These are phyloP conservation scores for Stegodyphus mimosarum DNA, from an alignment of 1,140 invertebrate genomes.

Conservation along the genomic window DNA sequence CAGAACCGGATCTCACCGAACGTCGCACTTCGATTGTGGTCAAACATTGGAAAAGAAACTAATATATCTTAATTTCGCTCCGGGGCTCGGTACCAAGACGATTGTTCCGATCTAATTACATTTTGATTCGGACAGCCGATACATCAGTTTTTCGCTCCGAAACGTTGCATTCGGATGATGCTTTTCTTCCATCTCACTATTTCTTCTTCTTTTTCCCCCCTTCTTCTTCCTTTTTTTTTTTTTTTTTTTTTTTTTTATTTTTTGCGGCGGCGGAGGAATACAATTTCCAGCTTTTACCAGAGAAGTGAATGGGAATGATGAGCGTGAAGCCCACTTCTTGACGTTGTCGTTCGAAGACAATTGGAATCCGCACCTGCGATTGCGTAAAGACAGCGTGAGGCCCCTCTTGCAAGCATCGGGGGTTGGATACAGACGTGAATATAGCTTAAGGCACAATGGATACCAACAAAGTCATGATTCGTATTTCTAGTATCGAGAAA, in stretches of 20 bases:
- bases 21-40: conserved; percentile 42
- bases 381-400: too few species aligned
- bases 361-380: conserved; percentile 38
- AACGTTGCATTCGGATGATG: neutral
- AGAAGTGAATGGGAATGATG: conserved; percentile 30
- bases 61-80: conserved; percentile 58
- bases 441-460: too few species aligned
- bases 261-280: neutral
- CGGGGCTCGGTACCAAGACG: neutral
- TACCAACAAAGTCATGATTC: too few species aligned
- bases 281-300: neutral
- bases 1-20: conserved; percentile 30
- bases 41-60: conserved; percentile 56
- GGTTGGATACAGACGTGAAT: too few species aligned
- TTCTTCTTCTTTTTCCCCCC: neutral
- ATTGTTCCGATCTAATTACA: conserved; percentile 56
- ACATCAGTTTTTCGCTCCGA: conserved; percentile 29
- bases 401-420: too few species aligned
- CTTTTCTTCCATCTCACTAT: neutral
- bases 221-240: neutral
- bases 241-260: too few species aligned
- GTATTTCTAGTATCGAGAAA: too few species aligned
- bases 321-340: conserved; percentile 35
- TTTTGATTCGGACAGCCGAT: conserved; percentile 52
- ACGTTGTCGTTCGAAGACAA: conserved; percentile 19